Evolutionary conservation across 2,888 invertebrate genomes (phyloP).

Genomic region (Diogma glabrata): DNA sequence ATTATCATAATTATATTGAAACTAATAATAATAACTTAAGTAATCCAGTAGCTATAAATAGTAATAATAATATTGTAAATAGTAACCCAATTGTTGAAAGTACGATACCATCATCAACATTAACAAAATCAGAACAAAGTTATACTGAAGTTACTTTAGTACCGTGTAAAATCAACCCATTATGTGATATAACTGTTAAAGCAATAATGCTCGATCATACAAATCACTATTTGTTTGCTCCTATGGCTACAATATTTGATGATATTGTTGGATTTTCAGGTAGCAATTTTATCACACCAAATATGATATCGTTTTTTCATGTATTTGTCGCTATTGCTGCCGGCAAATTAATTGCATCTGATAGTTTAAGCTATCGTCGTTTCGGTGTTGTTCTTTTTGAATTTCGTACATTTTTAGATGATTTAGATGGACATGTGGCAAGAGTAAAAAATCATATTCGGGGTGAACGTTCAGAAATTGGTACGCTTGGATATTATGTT

Average conservation of each 20-base stretch:
- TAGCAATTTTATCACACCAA: conserved; percentile 58
- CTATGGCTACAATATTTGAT: conserved; percentile 63
- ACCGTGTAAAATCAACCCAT: conserved; percentile 59
- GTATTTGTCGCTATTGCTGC: conserved; percentile 61
- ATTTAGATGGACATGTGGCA: conserved; percentile 78
- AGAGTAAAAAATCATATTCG: conserved; percentile 60
- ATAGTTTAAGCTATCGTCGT: conserved; percentile 56
- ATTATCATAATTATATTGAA: conserved; percentile 25
- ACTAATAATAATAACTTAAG: conserved; percentile 22
- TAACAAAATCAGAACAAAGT: conserved; percentile 14
- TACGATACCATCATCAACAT: neutral
- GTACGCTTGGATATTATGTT: conserved; percentile 66
- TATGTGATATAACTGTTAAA: conserved; percentile 74
- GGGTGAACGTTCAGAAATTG: conserved; percentile 70
- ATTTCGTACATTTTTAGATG: conserved; percentile 71
- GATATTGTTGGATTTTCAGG: conserved; percentile 50
- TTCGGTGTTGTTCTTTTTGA: conserved; percentile 67
- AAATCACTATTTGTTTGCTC: conserved; percentile 73
- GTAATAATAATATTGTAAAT: conserved; percentile 4
- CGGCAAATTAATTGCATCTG: conserved; percentile 63
- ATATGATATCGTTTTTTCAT: conserved; percentile 71
- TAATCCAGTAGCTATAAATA: conserved; percentile 12
- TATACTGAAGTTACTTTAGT: conserved; percentile 48
- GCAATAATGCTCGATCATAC: conserved; percentile 70
- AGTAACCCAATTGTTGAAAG: conserved; percentile 1